Conservation (phyloP, 2,888 invertebrate species). For the Eucriotettix oculatus region DNA sequence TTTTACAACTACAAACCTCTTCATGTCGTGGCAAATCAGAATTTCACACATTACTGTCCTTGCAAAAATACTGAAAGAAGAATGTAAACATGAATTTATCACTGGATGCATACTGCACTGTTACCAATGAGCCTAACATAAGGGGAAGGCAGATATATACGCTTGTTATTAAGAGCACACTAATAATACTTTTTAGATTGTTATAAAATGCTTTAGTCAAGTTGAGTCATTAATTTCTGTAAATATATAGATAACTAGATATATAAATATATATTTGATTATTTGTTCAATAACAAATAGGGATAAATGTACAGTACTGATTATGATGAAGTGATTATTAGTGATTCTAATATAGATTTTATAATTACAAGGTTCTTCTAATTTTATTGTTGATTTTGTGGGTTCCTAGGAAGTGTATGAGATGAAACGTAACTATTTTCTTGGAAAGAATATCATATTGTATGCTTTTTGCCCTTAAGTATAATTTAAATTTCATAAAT, state of each 20-base stretch:
- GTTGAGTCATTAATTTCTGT: conserved; percentile 8
- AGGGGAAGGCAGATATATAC: conserved; percentile 14
- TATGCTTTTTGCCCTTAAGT: too few species aligned
- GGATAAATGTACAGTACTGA: too few species aligned
- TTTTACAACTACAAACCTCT: too few species aligned
- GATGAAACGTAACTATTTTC: too few species aligned
- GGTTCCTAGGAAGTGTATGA: conserved; percentile 3
- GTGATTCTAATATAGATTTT: neutral
- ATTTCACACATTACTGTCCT: too few species aligned
- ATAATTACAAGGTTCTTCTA: neutral
- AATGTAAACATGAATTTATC: too few species aligned
- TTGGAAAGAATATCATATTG: too few species aligned
- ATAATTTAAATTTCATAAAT: too few species aligned
- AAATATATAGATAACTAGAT: neutral
- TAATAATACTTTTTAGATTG: conserved; percentile 2
- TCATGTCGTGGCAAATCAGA: too few species aligned
- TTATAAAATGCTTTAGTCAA: conserved; percentile 10
- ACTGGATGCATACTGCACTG: too few species aligned
- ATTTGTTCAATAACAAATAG: too few species aligned
- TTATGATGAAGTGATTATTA: conserved; percentile 1
- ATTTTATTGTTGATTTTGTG: conserved; percentile 1
- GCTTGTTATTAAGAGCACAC: conserved; percentile 8
- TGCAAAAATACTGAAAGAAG: too few species aligned
- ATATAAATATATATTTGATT: neutral
- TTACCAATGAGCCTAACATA: neutral